These are phyloP conservation scores for Thinocorus orbignyianus DNA, from an alignment of 2,113 vertebrate species.

Conservation along the genomic window DNA sequence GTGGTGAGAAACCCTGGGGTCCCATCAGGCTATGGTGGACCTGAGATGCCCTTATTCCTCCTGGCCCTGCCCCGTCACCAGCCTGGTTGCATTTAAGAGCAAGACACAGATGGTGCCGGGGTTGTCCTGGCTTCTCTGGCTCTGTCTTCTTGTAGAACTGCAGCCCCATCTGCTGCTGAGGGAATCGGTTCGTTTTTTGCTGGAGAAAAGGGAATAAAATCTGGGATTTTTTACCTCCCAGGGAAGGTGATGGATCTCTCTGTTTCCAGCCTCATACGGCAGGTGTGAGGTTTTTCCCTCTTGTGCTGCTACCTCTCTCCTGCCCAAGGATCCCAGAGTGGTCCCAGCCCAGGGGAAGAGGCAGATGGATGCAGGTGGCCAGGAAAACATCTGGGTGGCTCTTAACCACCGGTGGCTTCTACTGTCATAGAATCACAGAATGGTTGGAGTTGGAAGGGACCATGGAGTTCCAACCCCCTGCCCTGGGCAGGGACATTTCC, in stretches of 20 bases:
- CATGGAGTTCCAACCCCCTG: no score
- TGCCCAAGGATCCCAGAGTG: background rate
- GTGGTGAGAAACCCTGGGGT: background rate
- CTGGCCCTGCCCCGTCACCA: accelerated
- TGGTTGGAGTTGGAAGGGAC: no score
- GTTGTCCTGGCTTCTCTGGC: background rate
- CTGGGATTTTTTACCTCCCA: background rate
- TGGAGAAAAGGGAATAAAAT: background rate
- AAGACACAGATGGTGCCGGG: background rate
- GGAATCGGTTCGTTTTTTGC: no score
- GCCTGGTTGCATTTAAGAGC: background rate
- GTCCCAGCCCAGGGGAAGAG: background rate
- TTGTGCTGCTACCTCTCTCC: background rate
- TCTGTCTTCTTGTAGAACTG: background rate
- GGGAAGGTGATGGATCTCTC: background rate
- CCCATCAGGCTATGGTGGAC: background rate
- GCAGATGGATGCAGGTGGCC: background rate
- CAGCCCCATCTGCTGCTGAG: background rate
- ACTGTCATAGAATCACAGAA: background rate
- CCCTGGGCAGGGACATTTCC: no score
- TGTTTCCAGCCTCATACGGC: background rate
- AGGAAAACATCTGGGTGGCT: background rate
- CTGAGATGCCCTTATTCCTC: background rate
- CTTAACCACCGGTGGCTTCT: background rate
- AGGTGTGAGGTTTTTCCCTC: accelerated